These are phyloP conservation scores for Tachysurus fulvidraco DNA, from an alignment of 2,113 vertebrate species.

Conservation along the genomic window DNA sequence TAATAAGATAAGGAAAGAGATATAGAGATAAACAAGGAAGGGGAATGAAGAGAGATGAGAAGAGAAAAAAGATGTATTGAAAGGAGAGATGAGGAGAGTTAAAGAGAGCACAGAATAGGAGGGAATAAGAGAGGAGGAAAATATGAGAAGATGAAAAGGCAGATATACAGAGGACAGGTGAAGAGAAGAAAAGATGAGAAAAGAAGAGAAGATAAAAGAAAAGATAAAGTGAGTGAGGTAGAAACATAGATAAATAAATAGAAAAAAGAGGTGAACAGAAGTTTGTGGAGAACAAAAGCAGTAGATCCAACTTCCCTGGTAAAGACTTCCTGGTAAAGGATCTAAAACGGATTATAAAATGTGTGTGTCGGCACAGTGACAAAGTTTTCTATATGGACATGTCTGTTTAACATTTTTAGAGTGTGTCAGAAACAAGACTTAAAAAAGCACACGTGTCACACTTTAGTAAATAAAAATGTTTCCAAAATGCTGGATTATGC, in stretches of 20 bases:
- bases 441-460: not conserved
- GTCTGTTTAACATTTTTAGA: not conserved
- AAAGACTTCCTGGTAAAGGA: not conserved
- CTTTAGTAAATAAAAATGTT: not conserved
- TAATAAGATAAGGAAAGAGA: not conserved
- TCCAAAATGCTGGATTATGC: not conserved
- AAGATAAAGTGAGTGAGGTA: not conserved
- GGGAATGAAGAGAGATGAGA: not conserved
- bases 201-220: not conserved
- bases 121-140: not conserved
- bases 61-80: not conserved
- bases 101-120: not conserved
- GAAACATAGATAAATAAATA: not conserved
- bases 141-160: not conserved
- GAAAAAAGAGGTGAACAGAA: not conserved
- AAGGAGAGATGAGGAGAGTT: not conserved
- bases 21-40: not conserved
- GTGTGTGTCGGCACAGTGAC: not conserved
- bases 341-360: not conserved
- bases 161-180: not conserved
- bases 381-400: not conserved
- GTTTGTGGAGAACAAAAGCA: not conserved
- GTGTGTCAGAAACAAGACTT: not conserved
- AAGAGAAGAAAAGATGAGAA: not conserved
- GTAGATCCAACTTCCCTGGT: not conserved